Evolutionary conservation across 1,140 invertebrate species (phyloP), one percentile per base, ranked within the genome.

Genomic region (Episyrphus balteatus): DNA sequence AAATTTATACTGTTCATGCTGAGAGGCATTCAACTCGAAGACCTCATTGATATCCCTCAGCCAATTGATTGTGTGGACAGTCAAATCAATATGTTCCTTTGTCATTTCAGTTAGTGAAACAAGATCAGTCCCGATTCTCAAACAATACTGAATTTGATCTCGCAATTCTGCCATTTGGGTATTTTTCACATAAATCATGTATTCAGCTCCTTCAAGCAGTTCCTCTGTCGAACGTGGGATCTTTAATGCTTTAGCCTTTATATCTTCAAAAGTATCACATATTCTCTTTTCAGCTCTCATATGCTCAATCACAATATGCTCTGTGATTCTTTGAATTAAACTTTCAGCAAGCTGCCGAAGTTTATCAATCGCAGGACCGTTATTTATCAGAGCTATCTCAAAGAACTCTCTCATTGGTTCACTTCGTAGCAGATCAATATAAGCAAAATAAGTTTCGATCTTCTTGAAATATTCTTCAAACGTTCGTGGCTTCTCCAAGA

Each of bases 1-100:
- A 44, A 77, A 82, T 71, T 89, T 91, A 38, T 79, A 81, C 30
- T 80, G 76, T 70, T 92, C 88, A 59, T 83, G 82, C 50, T 84
- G 77, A 31, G 75, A 73, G 37, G 79, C 77, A 62, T 83, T 84
- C 58, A 77, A 75, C 17, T 85, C 79, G 52, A 87, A 77, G 37
- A 86, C 78, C 5, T 80, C 77, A 56, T 81, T 78, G 13, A 88
- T 86, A 39, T 79, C 74, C 45, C 73, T 71, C 9, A 85, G 57
- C 85, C 84, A 89, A 53, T 79, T 80, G 1, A 86, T 76, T 1
- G 82, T 84, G 43, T 61, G 69, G 12, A 79, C 77, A 56, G 83
- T 84, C 1, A 80, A 68, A 46, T 75, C 72, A 14, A 86, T 75
- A 56, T 87, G 82, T 34, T 81, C 78, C 40, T 71, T 59, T 14